A percentile compares a stretch with the other conserved stretches of the same genome.
Evolutionary conservation across 2,797 vertebrate species (phyloP).

Genomic region (Onychomys arenicola): DNA sequence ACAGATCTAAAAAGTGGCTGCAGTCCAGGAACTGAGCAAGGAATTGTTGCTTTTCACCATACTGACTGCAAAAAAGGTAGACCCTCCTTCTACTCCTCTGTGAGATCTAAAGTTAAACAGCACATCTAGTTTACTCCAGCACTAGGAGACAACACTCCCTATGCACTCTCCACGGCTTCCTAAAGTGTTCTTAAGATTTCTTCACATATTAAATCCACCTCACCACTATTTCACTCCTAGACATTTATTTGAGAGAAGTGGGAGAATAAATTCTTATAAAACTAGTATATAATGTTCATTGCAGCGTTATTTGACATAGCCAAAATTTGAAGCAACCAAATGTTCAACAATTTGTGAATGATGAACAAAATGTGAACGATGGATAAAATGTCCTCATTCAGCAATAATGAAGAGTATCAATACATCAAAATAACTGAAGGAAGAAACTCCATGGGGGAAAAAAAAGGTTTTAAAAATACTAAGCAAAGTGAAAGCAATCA

Average conservation of each 20-base stretch:
- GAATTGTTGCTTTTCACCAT: neutral
- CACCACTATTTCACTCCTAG: neutral
- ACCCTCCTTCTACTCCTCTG: neutral
- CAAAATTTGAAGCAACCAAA: neutral
- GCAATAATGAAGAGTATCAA: neutral
- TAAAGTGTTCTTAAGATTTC: neutral
- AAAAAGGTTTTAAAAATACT: neutral
- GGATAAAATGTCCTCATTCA: neutral
- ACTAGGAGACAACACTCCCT: neutral
- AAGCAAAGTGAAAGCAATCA: neutral
- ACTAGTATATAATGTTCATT: neutral
- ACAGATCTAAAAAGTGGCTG: neutral
- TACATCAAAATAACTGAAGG: neutral
- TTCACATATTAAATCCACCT: neutral
- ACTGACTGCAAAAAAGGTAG: neutral
- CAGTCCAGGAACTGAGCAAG: neutral
- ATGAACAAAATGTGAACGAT: neutral
- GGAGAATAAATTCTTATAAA: neutral
- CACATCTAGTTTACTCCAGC: neutral
- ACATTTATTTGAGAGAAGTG: conserved; percentile 2
- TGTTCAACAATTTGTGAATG: neutral
- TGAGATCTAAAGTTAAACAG: neutral
- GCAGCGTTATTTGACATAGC: neutral
- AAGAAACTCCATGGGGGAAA: neutral
- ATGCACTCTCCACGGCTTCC: neutral